Evolutionary conservation across 23 tunicate species (phyloP).

Genomic region (Trididemnum miniatum): DNA sequence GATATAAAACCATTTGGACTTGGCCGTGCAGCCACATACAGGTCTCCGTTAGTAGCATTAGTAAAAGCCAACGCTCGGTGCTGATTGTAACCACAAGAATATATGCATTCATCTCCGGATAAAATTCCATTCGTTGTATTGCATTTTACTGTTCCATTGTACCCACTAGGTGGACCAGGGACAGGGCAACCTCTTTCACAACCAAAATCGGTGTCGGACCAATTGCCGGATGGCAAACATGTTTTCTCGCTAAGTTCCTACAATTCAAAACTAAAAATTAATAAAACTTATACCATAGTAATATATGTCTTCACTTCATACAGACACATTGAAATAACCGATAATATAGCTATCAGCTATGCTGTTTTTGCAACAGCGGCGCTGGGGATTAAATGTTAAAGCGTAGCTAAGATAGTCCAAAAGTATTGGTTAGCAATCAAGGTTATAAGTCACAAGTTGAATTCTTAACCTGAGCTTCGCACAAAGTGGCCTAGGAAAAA

Average conservation of each 20-base stretch:
- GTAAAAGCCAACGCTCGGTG: conserved; percentile 27
- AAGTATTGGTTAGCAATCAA: too few relatives aligned
- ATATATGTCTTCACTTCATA: too few relatives aligned
- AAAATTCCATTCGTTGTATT: conserved; percentile 1
- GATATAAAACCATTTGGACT: conserved; percentile 5
- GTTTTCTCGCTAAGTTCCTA: not conserved
- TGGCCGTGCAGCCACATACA: conserved; percentile 10
- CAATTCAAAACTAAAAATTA: not conserved
- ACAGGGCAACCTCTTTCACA: conserved; percentile 54
- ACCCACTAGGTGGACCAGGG: conserved; percentile 15
- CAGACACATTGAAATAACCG: too few relatives aligned
- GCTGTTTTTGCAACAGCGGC: too few relatives aligned
- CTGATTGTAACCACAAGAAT: conserved; percentile 28
- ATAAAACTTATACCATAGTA: too few relatives aligned
- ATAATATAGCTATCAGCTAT: too few relatives aligned
- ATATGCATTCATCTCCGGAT: conserved; percentile 48
- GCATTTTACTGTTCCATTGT: conserved; percentile 33
- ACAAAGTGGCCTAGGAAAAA: too few relatives aligned
- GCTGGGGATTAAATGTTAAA: too few relatives aligned
- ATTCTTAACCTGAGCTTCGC: too few relatives aligned
- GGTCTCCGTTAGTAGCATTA: conserved; percentile 2
- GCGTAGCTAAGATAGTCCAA: too few relatives aligned
- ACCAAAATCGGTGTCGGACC: conserved; percentile 31
- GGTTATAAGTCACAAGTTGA: too few relatives aligned
- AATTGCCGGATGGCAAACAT: conserved; percentile 35